These are phyloP conservation scores for Anniella stebbinsi DNA, from an alignment of 2,797 vertebrate genomes.

Conservation along the genomic window DNA sequence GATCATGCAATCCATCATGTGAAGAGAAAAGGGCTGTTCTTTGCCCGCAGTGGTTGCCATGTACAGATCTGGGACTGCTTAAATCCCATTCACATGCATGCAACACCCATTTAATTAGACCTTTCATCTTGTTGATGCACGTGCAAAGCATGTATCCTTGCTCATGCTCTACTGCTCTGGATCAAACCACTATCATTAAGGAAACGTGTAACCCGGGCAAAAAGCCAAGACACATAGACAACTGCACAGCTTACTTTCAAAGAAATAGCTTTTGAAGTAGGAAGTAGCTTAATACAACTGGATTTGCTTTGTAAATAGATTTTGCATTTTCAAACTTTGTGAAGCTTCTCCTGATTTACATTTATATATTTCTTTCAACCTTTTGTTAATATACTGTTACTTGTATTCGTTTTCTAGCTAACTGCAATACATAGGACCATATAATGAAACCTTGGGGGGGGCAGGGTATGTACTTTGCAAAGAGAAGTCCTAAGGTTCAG, in stretches of 20 bases:
- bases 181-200: conserved; percentile 41
- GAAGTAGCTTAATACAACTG: conserved; percentile 2
- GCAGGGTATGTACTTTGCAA: not conserved
- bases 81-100: conserved; percentile 30
- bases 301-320: conserved; percentile 2
- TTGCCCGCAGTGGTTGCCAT: conserved; percentile 33
- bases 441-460: not conserved
- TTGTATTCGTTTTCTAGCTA: not conserved
- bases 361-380: not conserved
- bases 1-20: conserved; percentile 34
- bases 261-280: conserved; percentile 25
- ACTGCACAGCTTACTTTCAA: conserved; percentile 24
- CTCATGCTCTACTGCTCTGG: conserved; percentile 26
- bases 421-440: not conserved
- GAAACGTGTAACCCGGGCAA: conserved; percentile 20
- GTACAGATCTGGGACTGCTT: conserved; percentile 37
- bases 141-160: conserved; percentile 38
- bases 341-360: not conserved
- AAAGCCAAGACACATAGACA: conserved; percentile 15
- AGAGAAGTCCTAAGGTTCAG: not conserved
- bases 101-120: conserved; percentile 41
- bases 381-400: not conserved
- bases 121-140: conserved; percentile 40
- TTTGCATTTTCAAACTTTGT: conserved; percentile 11
- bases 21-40: conserved; percentile 41